Conservation (phyloP, 2,888 invertebrate species). For the Limulus polyphemus region DNA sequence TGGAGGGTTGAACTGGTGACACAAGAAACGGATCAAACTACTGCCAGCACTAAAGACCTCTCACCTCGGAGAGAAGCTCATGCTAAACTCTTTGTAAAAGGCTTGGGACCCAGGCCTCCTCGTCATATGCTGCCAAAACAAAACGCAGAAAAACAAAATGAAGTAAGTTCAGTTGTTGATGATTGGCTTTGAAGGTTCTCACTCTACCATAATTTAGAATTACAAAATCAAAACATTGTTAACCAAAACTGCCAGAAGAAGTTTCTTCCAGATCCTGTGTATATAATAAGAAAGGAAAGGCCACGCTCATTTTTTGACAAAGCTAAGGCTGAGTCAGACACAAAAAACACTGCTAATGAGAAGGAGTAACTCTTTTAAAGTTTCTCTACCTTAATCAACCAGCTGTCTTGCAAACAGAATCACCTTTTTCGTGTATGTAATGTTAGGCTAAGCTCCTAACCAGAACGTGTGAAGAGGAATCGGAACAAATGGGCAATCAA, state of each 20-base stretch:
- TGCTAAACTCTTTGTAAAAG: conserved; percentile 25
- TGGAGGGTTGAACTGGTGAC: conserved; percentile 25
- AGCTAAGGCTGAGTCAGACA: conserved; percentile 57
- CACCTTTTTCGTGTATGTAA: conserved; percentile 85
- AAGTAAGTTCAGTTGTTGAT: conserved; percentile 24
- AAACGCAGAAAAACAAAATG: conserved; percentile 5
- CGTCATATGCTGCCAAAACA: conserved; percentile 24
- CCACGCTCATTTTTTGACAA: background rate
- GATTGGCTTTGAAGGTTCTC: conserved; percentile 45
- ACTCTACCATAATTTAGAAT: too few species aligned
- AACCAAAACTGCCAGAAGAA: too few species aligned
- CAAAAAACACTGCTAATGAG: conserved; percentile 83
- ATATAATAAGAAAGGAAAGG: too few species aligned
- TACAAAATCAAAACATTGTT: too few species aligned
- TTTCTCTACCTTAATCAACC: conserved; percentile 88
- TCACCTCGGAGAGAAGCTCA: conserved; percentile 18
- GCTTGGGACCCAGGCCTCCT: conserved; percentile 23
- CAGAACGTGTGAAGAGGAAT: conserved; percentile 83
- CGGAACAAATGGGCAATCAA: conserved; percentile 96
- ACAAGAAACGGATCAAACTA: conserved; percentile 19
- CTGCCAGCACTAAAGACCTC: conserved; percentile 10
- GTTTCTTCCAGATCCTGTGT: too few species aligned
- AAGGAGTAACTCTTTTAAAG: conserved; percentile 62
- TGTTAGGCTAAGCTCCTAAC: conserved; percentile 81
- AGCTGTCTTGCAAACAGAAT: conserved; percentile 81